Evolutionary conservation across 2,888 invertebrate species (phyloP).

Genomic region (Xylocampa areola): DNA sequence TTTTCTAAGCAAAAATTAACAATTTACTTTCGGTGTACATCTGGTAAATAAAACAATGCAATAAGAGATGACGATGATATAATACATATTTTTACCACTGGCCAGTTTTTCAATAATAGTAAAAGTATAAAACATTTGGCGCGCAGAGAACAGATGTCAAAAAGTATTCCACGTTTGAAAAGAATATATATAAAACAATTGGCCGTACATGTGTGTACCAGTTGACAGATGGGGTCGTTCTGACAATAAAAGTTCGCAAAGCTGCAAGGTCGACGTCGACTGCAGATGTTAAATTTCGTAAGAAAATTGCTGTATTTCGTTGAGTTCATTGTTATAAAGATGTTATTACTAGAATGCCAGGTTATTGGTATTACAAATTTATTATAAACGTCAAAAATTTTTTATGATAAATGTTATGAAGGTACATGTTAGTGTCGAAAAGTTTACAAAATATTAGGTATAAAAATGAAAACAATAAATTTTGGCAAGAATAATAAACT

Average conservation of each 20-base stretch:
- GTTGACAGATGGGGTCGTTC: slow-evolving; percentile 55
- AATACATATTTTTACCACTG: slow-evolving; percentile 24
- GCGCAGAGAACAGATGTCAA: slow-evolving; percentile 55
- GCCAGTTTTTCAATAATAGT: slow-evolving; percentile 19
- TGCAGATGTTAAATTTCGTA: slow-evolving; percentile 55
- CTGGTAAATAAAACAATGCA: background rate
- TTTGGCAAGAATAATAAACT: background rate
- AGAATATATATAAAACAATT: slow-evolving; percentile 53
- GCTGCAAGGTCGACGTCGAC: slow-evolving; percentile 48
- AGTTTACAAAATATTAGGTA: too few relatives aligned
- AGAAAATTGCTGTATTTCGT: slow-evolving; percentile 31
- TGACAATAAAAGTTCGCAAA: slow-evolving; percentile 56
- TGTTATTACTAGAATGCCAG: background rate
- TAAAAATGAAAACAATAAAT: too few relatives aligned
- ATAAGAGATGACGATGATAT: background rate
- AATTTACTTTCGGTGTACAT: slow-evolving; percentile 8
- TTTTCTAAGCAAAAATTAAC: slow-evolving; percentile 66
- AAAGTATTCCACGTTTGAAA: slow-evolving; percentile 51
- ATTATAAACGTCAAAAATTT: too few relatives aligned
- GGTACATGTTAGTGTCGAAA: too few relatives aligned
- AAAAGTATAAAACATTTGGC: slow-evolving; percentile 52
- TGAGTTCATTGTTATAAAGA: slow-evolving; percentile 14
- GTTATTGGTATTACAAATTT: slow-evolving; percentile 1
- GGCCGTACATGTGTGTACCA: slow-evolving; percentile 38
- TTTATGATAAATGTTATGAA: too few relatives aligned